Percentiles rank a stretch among this genome's conserved stretches.
Evolutionary conservation across 2,797 vertebrate species (phyloP).

Genomic region (Limosa lapponica): DNA sequence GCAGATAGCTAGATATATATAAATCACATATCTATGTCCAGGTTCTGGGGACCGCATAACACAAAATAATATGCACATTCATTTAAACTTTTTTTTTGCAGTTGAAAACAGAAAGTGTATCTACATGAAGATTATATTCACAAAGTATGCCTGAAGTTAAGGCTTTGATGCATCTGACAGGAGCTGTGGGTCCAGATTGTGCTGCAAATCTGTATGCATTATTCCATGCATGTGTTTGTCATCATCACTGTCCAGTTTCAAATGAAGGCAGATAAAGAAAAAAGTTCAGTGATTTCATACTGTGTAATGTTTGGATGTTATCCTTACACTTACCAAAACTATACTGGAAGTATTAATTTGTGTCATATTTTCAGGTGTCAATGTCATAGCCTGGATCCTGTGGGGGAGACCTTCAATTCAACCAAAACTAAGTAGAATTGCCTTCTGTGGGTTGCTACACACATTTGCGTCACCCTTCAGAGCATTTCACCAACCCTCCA

Average conservation of each 20-base stretch:
- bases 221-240: not conserved
- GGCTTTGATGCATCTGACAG: not conserved
- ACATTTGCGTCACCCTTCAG: not conserved
- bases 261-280: not conserved
- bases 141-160: not conserved
- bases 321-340: not conserved
- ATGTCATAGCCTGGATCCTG: not conserved
- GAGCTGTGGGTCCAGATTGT: not conserved
- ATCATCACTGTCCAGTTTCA: not conserved
- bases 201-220: not conserved
- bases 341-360: not conserved
- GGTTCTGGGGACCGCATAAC: not conserved
- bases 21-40: not conserved
- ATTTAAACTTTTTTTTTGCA: not conserved
- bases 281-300: not conserved
- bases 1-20: not conserved
- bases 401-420: not conserved
- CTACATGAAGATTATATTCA: not conserved
- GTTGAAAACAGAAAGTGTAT: not conserved
- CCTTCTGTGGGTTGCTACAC: not conserved
- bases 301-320: not conserved
- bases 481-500: not conserved
- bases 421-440: not conserved
- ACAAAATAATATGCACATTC: not conserved
- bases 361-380: not conserved